phyloP scores from a whole-genome alignment of 2,113 vertebrate species.

The Larimichthys crocea region DNA sequence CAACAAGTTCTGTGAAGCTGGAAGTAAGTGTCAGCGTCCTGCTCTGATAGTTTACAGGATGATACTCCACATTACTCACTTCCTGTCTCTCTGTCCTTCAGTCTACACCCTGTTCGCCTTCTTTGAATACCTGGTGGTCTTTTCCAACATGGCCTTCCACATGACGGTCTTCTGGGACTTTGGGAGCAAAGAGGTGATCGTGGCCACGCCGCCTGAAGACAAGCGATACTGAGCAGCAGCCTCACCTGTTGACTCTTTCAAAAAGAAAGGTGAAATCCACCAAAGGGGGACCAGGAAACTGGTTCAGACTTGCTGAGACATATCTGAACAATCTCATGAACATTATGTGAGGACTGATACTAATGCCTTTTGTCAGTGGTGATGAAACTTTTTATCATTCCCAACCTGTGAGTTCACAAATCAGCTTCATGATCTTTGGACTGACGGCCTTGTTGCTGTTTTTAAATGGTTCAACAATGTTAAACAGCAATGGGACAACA shows the following conservation, averaged over 20 bases:
- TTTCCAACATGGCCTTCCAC: conserved; percentile 98
- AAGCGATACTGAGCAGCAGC: conserved; percentile 86
- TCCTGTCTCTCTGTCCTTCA: conserved; percentile 49
- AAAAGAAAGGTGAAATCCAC: neutral
- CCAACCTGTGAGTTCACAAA: neutral
- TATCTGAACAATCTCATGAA: neutral
- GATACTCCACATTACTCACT: neutral
- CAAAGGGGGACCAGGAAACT: neutral
- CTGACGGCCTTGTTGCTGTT: neutral
- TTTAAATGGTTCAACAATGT: neutral
- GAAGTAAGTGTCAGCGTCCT: conserved; percentile 84
- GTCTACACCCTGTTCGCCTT: conserved; percentile 94
- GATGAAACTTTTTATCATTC: neutral
- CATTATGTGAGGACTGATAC: neutral
- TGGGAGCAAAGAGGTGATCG: conserved; percentile 89
- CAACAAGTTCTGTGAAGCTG: conserved; percentile 91
- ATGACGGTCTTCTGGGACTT: conserved; percentile 97
- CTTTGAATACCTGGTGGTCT: conserved; percentile 94
- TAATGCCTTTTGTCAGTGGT: neutral
- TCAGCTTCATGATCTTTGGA: neutral
- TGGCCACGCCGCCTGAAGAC: conserved; percentile 88
- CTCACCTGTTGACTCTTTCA: neutral
- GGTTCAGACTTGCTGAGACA: neutral
- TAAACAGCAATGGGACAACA: neutral
- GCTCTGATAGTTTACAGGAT: neutral